Percentiles rank a stretch among this genome's conserved stretches.
Conservation (phyloP, 2,113 vertebrate genomes). For the Epinephelus lanceolatus region DNA sequence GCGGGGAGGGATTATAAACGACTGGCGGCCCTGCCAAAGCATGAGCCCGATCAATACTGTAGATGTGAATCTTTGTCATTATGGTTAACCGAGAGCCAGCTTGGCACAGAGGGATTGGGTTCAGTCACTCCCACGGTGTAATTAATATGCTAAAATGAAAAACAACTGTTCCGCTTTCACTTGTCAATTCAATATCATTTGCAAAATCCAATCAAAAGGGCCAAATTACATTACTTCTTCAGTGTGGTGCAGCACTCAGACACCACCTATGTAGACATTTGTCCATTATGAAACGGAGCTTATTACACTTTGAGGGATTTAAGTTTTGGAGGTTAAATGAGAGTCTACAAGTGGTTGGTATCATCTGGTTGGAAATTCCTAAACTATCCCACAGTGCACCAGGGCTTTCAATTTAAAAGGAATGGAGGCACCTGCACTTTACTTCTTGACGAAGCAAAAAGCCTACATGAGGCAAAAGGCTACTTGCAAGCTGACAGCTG, state of each 20-base stretch:
- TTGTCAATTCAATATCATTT: constrained; percentile 48
- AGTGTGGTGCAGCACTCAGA: neutral
- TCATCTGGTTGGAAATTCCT: neutral
- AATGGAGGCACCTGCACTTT: neutral
- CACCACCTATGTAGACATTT: neutral
- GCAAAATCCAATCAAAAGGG: constrained; percentile 12
- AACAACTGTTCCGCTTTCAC: constrained; percentile 34
- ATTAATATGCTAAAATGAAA: constrained; percentile 66
- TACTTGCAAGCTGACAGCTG: neutral
- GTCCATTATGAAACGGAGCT: neutral
- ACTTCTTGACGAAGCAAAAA: neutral
- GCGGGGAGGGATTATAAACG: constrained; percentile 63
- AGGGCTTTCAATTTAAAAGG: neutral
- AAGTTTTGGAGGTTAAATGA: neutral
- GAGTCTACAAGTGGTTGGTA: neutral
- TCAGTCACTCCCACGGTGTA: constrained; percentile 47
- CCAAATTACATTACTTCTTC: constrained; percentile 27
- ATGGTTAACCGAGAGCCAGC: constrained; percentile 56
- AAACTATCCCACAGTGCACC: neutral
- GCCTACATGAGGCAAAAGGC: too few relatives aligned
- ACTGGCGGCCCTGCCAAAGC: constrained; percentile 57
- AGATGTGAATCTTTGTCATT: constrained; percentile 74
- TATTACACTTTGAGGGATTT: neutral
- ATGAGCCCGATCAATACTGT: constrained; percentile 61
- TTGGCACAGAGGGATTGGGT: constrained; percentile 43